These are phyloP conservation scores for Eilema griseolum DNA, from an alignment of 2,888 invertebrate species.

Conservation along the genomic window DNA sequence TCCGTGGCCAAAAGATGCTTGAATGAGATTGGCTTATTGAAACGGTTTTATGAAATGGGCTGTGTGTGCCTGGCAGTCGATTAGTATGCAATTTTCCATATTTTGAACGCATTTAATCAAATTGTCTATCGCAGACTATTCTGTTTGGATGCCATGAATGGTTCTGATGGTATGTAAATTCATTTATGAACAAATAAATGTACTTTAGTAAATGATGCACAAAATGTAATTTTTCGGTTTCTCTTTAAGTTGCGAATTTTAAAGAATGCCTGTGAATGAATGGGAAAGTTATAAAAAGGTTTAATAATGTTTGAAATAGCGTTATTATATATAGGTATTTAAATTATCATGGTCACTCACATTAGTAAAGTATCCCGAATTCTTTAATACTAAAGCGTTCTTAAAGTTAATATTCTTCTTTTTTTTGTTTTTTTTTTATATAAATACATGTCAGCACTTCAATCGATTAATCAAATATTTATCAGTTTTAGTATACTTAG, in stretches of 20 bases:
- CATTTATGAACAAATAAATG: neutral
- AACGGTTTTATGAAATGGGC: conserved; percentile 59
- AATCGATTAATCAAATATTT: too few relatives aligned
- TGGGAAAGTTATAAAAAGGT: neutral
- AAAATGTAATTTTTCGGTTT: neutral
- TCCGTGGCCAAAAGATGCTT: conserved; percentile 61
- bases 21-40: conserved; percentile 65
- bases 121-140: conserved; percentile 39
- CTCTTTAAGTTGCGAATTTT: neutral
- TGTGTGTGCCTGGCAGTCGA: conserved; percentile 68
- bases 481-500: too few relatives aligned
- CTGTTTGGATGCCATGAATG: neutral
- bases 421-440: too few relatives aligned
- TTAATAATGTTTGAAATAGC: neutral
- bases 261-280: neutral
- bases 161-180: neutral
- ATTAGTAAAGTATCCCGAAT: too few relatives aligned
- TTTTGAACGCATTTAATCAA: conserved; percentile 68
- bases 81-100: conserved; percentile 80
- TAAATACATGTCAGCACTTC: too few relatives aligned
- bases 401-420: neutral
- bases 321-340: too few relatives aligned
- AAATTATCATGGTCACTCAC: too few relatives aligned
- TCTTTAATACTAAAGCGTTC: too few relatives aligned
- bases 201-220: neutral